Conservation (phyloP, 1,140 invertebrate species). For the Bombus waltoni region DNA sequence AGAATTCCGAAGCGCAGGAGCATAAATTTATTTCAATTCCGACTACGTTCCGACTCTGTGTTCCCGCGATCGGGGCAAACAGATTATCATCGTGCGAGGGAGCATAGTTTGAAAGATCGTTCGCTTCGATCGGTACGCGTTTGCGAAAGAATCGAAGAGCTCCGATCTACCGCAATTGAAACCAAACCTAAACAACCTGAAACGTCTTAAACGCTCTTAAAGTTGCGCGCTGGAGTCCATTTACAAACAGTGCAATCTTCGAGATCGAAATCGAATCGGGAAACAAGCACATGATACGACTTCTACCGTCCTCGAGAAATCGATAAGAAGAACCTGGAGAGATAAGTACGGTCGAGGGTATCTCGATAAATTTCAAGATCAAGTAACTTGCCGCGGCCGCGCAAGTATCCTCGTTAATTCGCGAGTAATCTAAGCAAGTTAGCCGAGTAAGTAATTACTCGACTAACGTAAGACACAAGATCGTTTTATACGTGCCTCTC, state of each 20-base stretch:
- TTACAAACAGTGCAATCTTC: background rate
- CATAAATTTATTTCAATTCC: too few relatives aligned
- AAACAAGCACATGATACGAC: background rate
- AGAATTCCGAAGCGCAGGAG: too few relatives aligned
- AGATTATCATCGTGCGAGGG: too few relatives aligned
- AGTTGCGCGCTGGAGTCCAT: background rate
- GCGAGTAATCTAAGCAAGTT: conserved; percentile 3
- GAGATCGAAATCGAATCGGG: background rate
- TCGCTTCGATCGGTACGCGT: too few relatives aligned
- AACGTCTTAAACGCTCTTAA: background rate
- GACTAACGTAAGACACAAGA: background rate
- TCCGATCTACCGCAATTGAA: background rate
- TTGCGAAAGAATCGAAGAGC: background rate
- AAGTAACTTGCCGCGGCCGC: background rate
- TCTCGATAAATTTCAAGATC: conserved; percentile 24
- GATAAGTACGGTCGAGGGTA: background rate
- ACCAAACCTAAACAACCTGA: background rate
- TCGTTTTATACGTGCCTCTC: background rate
- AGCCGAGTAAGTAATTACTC: background rate
- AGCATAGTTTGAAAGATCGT: too few relatives aligned
- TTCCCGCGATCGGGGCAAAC: too few relatives aligned
- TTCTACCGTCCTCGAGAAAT: background rate
- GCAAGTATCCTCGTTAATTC: conserved; percentile 3
- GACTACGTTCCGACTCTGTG: too few relatives aligned
- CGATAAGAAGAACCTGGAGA: background rate